Evolutionary conservation across 2,113 vertebrate species (phyloP).

Genomic region (Stomatorhinus ivindoensis): DNA sequence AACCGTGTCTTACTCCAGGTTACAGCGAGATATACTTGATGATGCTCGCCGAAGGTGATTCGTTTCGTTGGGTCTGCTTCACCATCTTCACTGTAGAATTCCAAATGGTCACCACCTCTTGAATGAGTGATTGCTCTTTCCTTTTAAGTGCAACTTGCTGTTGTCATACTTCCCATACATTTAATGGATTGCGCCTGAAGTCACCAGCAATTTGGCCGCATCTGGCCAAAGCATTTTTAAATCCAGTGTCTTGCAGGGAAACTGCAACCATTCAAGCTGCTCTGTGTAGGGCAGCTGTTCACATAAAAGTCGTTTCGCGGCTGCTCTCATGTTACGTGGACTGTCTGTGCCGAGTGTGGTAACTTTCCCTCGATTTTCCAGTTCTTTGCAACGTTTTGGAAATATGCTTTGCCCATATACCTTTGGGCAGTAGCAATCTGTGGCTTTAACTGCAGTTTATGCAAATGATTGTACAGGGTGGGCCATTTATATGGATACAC

Average conservation of each 20-base stretch:
- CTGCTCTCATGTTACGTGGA: slow-evolving; percentile 7
- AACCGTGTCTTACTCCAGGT: not conserved
- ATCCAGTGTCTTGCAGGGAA: not conserved
- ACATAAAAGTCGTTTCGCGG: slow-evolving; percentile 15
- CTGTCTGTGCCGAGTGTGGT: slow-evolving; percentile 20
- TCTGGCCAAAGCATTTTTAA: slow-evolving; percentile 10
- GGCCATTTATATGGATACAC: too few species aligned
- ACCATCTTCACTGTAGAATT: slow-evolving; percentile 24
- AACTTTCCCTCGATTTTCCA: slow-evolving; percentile 18
- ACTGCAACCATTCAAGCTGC: slow-evolving; percentile 27
- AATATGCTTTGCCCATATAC: slow-evolving; percentile 5
- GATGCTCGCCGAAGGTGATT: not conserved
- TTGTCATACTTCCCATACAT: not conserved
- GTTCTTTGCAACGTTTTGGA: slow-evolving; percentile 2
- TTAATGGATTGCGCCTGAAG: slow-evolving; percentile 10
- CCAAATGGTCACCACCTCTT: slow-evolving; percentile 12
- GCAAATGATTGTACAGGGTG: not conserved
- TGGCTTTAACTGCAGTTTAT: not conserved
- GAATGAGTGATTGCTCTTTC: slow-evolving; percentile 14
- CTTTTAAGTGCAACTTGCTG: slow-evolving; percentile 7
- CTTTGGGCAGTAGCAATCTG: slow-evolving; percentile 11
- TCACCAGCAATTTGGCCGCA: not conserved
- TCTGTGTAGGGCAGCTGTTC: slow-evolving; percentile 22
- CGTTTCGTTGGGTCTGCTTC: not conserved
- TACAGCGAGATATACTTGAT: not conserved